phyloP scores from a whole-genome alignment of 2,797 vertebrate genomes.

The Fratercula arctica region DNA sequence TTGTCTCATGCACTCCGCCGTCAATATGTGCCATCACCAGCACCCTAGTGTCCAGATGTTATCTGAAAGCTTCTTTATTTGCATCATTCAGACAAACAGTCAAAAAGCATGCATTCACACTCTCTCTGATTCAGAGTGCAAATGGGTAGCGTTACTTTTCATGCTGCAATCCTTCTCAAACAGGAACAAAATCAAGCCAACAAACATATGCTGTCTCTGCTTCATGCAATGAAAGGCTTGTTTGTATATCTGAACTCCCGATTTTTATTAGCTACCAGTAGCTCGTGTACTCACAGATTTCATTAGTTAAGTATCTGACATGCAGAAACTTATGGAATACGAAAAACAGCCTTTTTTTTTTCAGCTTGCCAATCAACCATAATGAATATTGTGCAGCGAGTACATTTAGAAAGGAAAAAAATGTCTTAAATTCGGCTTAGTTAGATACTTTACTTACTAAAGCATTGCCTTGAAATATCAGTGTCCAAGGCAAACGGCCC shows the following conservation, averaged over 20 bases:
- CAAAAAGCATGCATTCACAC: not conserved
- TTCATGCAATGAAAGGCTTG: not conserved
- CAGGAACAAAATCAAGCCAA: constrained; percentile 4
- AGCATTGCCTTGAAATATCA: not conserved
- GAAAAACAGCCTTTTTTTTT: not conserved
- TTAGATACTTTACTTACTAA: not conserved
- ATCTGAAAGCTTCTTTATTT: constrained; percentile 41
- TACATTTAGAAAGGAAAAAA: not conserved
- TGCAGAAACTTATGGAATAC: not conserved
- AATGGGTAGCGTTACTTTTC: not conserved
- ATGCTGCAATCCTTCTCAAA: not conserved
- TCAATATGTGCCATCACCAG: not conserved
- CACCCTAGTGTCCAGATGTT: not conserved
- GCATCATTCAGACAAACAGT: not conserved
- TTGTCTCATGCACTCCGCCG: not conserved
- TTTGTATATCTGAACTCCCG: not conserved
- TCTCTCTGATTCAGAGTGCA: not conserved
- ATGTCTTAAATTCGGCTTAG: not conserved
- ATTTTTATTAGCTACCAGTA: not conserved
- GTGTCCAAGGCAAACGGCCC: not conserved
- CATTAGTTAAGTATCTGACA: not conserved
- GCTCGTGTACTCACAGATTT: not conserved
- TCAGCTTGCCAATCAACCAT: not conserved
- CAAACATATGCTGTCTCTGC: not conserved
- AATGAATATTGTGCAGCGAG: not conserved